phyloP scores from a whole-genome alignment of 2,888 invertebrate genomes.

The Acheta domesticus region DNA sequence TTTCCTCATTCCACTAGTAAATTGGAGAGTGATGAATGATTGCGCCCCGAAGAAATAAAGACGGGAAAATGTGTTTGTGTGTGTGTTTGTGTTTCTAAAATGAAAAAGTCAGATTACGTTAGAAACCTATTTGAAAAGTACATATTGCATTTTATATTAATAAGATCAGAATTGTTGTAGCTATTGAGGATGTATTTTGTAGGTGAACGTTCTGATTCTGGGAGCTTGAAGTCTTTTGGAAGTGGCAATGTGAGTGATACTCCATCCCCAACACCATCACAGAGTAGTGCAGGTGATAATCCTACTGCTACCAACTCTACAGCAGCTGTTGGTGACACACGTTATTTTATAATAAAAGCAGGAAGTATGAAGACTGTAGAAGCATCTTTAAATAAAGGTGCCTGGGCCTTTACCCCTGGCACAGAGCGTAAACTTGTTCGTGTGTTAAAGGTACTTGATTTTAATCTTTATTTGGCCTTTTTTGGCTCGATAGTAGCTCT shows the following conservation, averaged over 20 bases:
- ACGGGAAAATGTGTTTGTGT: too few species aligned
- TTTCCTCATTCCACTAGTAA: too few species aligned
- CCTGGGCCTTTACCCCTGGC: constrained; percentile 59
- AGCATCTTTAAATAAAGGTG: constrained; percentile 53
- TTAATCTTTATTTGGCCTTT: not conserved
- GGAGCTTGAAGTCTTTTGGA: constrained; percentile 31
- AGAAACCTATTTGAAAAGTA: too few species aligned
- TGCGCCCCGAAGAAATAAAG: too few species aligned
- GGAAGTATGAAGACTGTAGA: constrained; percentile 57
- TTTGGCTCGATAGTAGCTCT: not conserved
- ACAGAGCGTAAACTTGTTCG: constrained; percentile 61
- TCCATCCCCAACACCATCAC: constrained; percentile 33
- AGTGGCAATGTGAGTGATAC: constrained; percentile 30
- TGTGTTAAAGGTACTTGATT: constrained; percentile 54
- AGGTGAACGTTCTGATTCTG: constrained; percentile 31
- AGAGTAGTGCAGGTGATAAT: constrained; percentile 28
- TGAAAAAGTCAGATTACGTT: too few species aligned
- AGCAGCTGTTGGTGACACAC: constrained; percentile 22
- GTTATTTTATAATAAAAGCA: constrained; percentile 61
- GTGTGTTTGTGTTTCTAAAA: too few species aligned
- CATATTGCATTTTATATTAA: too few species aligned
- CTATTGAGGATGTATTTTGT: not conserved
- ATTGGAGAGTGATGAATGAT: too few species aligned
- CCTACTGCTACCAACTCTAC: constrained; percentile 3
- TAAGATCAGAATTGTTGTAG: not conserved